Evolutionary conservation across 2,113 vertebrate genomes (phyloP).

Genomic region (Burhinus bistriatus): DNA sequence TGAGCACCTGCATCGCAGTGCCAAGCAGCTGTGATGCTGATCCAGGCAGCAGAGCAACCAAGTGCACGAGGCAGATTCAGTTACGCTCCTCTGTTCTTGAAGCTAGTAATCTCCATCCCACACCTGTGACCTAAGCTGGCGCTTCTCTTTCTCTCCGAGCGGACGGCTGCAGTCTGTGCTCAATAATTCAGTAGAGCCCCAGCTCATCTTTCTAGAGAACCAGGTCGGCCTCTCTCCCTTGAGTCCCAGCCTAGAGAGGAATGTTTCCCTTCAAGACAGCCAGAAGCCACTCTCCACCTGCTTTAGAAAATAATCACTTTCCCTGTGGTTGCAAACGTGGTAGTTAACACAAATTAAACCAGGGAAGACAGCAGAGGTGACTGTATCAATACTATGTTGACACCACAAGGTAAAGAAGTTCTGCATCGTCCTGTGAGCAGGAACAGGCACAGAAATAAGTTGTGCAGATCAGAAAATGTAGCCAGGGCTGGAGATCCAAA

Average conservation of each 20-base stretch:
- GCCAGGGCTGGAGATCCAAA: background rate
- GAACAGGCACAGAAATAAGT: background rate
- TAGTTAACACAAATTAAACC: conserved; percentile 8
- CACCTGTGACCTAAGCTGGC: background rate
- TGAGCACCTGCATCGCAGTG: background rate
- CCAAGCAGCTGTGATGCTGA: background rate
- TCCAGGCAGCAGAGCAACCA: background rate
- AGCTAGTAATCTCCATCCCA: background rate
- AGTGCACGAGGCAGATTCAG: background rate
- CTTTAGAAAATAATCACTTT: conserved; percentile 33
- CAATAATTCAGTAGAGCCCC: conserved; percentile 49
- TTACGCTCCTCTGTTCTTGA: background rate
- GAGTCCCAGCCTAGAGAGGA: background rate
- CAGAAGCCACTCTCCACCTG: background rate
- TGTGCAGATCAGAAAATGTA: background rate
- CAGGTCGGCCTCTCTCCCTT: background rate
- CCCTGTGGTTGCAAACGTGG: background rate
- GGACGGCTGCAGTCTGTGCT: background rate
- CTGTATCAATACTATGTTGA: background rate
- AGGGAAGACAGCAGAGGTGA: background rate
- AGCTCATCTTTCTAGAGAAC: conserved; percentile 38
- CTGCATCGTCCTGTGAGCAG: background rate
- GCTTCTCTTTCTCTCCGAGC: background rate
- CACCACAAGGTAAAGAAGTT: background rate
- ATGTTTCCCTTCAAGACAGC: background rate